Conservation (phyloP, 2,888 invertebrate genomes). For the Lagria hirta region DNA sequence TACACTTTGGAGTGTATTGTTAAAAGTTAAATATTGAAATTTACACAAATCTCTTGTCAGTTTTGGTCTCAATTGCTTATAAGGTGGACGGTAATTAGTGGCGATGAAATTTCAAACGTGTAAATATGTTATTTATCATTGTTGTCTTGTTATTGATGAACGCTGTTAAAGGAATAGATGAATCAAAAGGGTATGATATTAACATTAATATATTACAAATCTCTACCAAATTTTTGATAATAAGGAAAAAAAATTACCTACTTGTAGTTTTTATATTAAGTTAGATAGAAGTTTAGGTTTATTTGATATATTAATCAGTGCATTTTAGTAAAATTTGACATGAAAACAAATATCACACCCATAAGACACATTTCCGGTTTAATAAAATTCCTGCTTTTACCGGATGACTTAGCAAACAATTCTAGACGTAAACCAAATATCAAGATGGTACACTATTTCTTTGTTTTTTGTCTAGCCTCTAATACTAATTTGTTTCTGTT, state of each 20-base stretch:
- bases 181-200: slow-evolving; percentile 14
- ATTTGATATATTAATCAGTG: not conserved
- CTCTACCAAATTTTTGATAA: slow-evolving; percentile 2
- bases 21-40: slow-evolving; percentile 25
- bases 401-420: too few species aligned
- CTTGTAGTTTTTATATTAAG: too few species aligned
- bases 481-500: too few species aligned
- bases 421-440: too few species aligned
- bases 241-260: too few species aligned
- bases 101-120: slow-evolving; percentile 27
- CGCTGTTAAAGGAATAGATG: slow-evolving; percentile 16
- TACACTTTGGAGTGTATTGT: slow-evolving; percentile 15
- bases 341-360: slow-evolving; percentile 16
- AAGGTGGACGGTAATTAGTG: slow-evolving; percentile 29
- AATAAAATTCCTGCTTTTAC: slow-evolving; percentile 2
- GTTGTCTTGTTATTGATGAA: slow-evolving; percentile 27
- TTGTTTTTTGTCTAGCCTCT: too few species aligned
- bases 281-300: too few species aligned
- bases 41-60: slow-evolving; percentile 25
- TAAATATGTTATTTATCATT: slow-evolving; percentile 30
- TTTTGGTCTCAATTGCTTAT: slow-evolving; percentile 27
- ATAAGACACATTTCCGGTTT: slow-evolving; percentile 17
- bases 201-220: not conserved
- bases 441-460: too few species aligned
- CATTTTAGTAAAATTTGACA: not conserved